Conservation (phyloP, 2,888 invertebrate genomes). For the Lepidocyrtinus sp. region DNA sequence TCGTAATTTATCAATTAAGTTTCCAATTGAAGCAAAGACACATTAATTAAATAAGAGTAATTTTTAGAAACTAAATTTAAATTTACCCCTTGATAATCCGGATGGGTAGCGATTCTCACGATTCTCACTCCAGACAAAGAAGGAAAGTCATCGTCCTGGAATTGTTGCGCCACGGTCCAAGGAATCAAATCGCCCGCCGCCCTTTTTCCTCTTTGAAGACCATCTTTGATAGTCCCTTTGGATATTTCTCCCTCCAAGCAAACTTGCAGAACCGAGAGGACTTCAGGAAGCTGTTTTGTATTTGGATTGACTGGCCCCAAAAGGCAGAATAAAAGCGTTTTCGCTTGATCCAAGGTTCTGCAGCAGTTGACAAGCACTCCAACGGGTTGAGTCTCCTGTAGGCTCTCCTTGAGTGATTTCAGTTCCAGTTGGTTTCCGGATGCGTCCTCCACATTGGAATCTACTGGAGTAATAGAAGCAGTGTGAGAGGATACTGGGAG, state of each 20-base stretch:
- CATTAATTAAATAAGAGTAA: no score
- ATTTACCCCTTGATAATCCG: slow-evolving; percentile 90
- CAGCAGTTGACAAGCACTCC: slow-evolving; percentile 91
- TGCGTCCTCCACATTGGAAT: slow-evolving; percentile 74
- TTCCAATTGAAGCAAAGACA: no score
- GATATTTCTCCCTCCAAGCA: slow-evolving; percentile 79
- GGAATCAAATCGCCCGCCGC: slow-evolving; percentile 98
- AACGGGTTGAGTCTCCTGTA: slow-evolving; percentile 93
- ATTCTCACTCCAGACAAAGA: slow-evolving; percentile 90
- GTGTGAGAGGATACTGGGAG: slow-evolving; percentile 93
- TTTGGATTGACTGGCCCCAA: slow-evolving; percentile 87
- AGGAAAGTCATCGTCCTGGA: slow-evolving; percentile 94
- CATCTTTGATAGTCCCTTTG: slow-evolving; percentile 81
- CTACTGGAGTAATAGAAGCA: slow-evolving; percentile 83
- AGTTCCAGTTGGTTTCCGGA: slow-evolving; percentile 78
- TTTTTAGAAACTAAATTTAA: no score
- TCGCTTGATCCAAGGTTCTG: slow-evolving; percentile 90
- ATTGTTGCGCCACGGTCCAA: slow-evolving; percentile 98
- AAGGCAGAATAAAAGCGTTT: slow-evolving; percentile 88
- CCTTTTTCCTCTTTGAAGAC: slow-evolving; percentile 87
- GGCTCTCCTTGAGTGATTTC: slow-evolving; percentile 83
- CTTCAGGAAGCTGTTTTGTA: slow-evolving; percentile 84
- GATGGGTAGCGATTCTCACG: slow-evolving; percentile 98
- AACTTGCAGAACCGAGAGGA: slow-evolving; percentile 93
- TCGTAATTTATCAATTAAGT: no score